Percentiles rank a stretch among this genome's conserved stretches.
phyloP scores from a whole-genome alignment of 2,888 invertebrate genomes.

The Euzetes globulus region DNA sequence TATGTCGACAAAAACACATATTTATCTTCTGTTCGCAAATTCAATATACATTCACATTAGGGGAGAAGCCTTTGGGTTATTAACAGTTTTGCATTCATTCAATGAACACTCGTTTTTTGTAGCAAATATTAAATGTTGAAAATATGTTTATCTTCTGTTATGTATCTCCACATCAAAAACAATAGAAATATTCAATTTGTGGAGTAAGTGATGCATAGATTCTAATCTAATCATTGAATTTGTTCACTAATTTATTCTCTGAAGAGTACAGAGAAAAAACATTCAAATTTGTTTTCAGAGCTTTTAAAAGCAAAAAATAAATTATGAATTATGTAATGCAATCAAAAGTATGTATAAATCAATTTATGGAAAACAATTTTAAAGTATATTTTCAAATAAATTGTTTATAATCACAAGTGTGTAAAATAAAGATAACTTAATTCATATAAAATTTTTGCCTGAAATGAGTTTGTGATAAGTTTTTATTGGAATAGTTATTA shows the following conservation, averaged over 20 bases:
- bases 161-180: background rate
- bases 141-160: background rate
- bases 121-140: background rate
- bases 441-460: background rate
- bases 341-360: background rate
- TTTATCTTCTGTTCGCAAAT: background rate
- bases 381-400: background rate
- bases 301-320: background rate
- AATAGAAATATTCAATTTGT: background rate
- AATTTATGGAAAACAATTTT: background rate
- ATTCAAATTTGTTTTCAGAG: background rate
- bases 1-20: background rate
- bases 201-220: background rate
- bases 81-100: constrained; percentile 1
- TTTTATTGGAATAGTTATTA: background rate
- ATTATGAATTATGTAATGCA: background rate
- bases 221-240: background rate
- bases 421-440: constrained; percentile 9
- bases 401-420: background rate
- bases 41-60: background rate
- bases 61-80: constrained; percentile 12
- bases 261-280: background rate
- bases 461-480: background rate
- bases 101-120: background rate
- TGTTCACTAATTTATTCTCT: background rate